Base-by-base conservation (phyloP, 2,113 vertebrate species). In the Seriola rivoliana region DNA sequence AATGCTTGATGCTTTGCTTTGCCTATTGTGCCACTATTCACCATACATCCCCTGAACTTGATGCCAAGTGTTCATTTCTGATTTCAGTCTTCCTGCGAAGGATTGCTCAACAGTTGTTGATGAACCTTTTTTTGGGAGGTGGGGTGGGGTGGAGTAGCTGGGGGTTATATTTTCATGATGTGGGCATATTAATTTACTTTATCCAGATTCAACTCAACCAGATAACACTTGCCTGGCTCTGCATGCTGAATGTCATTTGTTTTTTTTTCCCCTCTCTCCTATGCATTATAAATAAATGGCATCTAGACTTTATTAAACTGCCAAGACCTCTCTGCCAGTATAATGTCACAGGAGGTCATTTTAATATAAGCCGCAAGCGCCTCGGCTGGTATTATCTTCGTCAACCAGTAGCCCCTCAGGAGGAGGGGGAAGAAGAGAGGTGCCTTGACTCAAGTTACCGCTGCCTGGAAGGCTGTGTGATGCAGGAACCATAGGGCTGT, bases 11-110 rank as follows among this genome's bases (percentile, higher is more conserved):
- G 95, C 96, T 96, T 96, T 94, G 96, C 96, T 96, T 92, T 93
- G 91, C 95, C 93, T 82, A 54, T 23, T 84, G 69, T 84, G 75
- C 68, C 78, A 59, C 62, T 50, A 79, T 75, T 68, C 85, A 85
- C 78, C 63, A 6, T 48, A 34, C 77, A 71, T 57, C 65, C 91
- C 93, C 92, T 25, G 79, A 88, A 84, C 93, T 95, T 95, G 94
- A 91, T 83, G 82, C 91, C 95, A 94, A 94, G 48, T 92, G 94
- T 97, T 96, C 96, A 96, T 96, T 97, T 97, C 97, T 96, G 96
- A 93, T 89, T 74, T 75, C 71, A 50, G 57, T 84, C 59, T 71
- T 77, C 54, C 21, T 16, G 0, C 23, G 1, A 80, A 52, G 50
- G 52, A 80, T 85, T 25, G 44, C 44, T 81, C 80, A 67, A 16